A percentile compares a stretch with the other conserved stretches of the same genome.
Conservation (phyloP, 2,888 invertebrate species). For the Molanna angustata region DNA sequence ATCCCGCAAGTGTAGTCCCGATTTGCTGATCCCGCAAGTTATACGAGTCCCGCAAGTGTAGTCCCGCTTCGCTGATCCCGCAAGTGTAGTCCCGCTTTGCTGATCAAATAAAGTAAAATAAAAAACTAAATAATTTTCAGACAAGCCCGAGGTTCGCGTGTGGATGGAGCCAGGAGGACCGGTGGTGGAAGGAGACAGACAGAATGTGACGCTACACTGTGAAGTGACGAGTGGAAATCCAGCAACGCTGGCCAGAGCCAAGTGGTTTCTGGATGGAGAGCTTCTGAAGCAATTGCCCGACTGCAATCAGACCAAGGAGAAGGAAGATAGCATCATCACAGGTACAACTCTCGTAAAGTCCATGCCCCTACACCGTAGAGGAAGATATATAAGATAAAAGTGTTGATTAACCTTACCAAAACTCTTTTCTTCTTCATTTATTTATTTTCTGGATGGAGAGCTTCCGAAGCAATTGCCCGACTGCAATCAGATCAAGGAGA, state of each 20-base stretch:
- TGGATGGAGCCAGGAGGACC: slow-evolving; percentile 74
- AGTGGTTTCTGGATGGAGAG: slow-evolving; percentile 84
- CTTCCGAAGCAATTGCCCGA: slow-evolving; percentile 82
- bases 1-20: too few species aligned
- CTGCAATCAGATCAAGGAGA: slow-evolving; percentile 56
- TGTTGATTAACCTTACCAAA: too few species aligned
- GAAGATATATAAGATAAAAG: too few species aligned
- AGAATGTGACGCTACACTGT: slow-evolving; percentile 80
- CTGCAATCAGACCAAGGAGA: slow-evolving; percentile 56
- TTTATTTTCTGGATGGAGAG: slow-evolving; percentile 79
- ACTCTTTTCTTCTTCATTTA: too few species aligned
- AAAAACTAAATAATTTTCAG: too few species aligned
- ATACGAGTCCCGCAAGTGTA: too few species aligned
- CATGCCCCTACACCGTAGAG: too few species aligned
- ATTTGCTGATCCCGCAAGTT: too few species aligned
- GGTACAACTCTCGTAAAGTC: too few species aligned
- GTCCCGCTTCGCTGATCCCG: too few species aligned
- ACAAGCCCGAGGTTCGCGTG: slow-evolving; percentile 74
- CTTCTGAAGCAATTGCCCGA: slow-evolving; percentile 82
- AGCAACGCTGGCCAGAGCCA: slow-evolving; percentile 65
- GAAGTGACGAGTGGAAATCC: slow-evolving; percentile 81
- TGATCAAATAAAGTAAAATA: too few species aligned
- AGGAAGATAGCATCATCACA: slow-evolving; percentile 25
- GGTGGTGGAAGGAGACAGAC: slow-evolving; percentile 72
- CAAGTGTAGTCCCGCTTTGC: too few species aligned